These are phyloP conservation scores for Limnodromus scolopaceus DNA, from an alignment of 2,797 vertebrate species.

Conservation along the genomic window DNA sequence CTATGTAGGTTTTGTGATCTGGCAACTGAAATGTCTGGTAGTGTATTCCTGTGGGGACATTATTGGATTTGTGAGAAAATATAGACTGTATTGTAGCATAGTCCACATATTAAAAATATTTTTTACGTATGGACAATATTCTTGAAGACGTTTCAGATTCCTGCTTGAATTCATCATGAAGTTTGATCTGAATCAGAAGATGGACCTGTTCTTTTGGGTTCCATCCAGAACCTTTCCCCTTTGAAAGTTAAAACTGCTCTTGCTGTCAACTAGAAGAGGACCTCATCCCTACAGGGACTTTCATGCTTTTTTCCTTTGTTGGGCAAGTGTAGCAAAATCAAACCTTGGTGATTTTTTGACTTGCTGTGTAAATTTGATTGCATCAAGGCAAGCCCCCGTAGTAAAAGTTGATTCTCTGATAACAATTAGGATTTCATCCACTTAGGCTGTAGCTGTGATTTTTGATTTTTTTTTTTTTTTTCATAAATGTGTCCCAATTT, in stretches of 20 bases:
- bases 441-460: neutral
- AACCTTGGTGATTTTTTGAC: neutral
- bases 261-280: neutral
- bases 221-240: neutral
- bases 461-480: neutral
- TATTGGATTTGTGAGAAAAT: neutral
- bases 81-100: neutral
- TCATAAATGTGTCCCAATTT: neutral
- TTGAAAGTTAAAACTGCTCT: neutral
- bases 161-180: neutral
- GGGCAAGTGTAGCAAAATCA: neutral
- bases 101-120: neutral
- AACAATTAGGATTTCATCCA: neutral
- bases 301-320: neutral
- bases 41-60: neutral
- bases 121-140: neutral
- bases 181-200: neutral
- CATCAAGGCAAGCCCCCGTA: fast-evolving
- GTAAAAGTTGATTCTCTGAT: neutral
- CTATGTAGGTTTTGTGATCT: neutral
- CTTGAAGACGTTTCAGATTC: neutral
- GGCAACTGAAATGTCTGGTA: neutral
- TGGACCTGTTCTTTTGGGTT: neutral
- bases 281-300: neutral
- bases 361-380: neutral